These are phyloP conservation scores for Taenaris catops DNA, from an alignment of 2,888 invertebrate genomes.

Conservation along the genomic window DNA sequence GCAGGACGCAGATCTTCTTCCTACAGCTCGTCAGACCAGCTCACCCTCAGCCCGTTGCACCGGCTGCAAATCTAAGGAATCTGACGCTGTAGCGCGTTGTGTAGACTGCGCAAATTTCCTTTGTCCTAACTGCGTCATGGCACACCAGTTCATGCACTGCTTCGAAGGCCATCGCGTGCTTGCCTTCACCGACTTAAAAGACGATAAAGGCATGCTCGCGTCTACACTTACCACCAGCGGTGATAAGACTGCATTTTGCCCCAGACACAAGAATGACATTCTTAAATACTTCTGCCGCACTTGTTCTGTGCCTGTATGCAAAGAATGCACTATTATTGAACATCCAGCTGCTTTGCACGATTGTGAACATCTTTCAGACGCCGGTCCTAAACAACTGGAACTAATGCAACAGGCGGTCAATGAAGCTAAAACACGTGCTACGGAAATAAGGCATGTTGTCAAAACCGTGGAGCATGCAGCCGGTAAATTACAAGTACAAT, in stretches of 20 bases:
- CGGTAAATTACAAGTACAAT: slow-evolving; percentile 90
- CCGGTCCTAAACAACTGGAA: slow-evolving; percentile 90
- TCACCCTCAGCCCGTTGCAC: slow-evolving; percentile 88
- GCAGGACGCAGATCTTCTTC: slow-evolving; percentile 74
- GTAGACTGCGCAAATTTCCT: slow-evolving; percentile 97
- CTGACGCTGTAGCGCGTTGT: slow-evolving; percentile 96
- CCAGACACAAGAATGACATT: slow-evolving; percentile 93
- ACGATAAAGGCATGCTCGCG: slow-evolving; percentile 77
- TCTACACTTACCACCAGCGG: slow-evolving; percentile 77
- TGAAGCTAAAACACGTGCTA: slow-evolving; percentile 93
- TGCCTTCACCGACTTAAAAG: slow-evolving; percentile 83
- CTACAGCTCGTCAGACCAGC: slow-evolving; percentile 62
- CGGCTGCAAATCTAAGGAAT: slow-evolving; percentile 97
- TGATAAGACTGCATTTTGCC: slow-evolving; percentile 86
- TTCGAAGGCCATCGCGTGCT: slow-evolving; percentile 97
- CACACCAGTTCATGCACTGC: slow-evolving; percentile 99
- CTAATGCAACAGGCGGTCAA: slow-evolving; percentile 88
- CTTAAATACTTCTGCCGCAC: slow-evolving; percentile 97
- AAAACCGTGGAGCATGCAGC: slow-evolving; percentile 93
- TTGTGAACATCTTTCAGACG: slow-evolving; percentile 91
- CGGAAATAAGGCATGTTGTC: slow-evolving; percentile 91
- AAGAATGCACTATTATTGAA: slow-evolving; percentile 95
- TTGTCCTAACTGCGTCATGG: slow-evolving; percentile 98
- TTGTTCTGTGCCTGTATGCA: slow-evolving; percentile 95
- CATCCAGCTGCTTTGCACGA: slow-evolving; percentile 92